Evolutionary conservation across 2,113 vertebrate genomes (phyloP).

Genomic region (Xiphophorus hellerii): DNA sequence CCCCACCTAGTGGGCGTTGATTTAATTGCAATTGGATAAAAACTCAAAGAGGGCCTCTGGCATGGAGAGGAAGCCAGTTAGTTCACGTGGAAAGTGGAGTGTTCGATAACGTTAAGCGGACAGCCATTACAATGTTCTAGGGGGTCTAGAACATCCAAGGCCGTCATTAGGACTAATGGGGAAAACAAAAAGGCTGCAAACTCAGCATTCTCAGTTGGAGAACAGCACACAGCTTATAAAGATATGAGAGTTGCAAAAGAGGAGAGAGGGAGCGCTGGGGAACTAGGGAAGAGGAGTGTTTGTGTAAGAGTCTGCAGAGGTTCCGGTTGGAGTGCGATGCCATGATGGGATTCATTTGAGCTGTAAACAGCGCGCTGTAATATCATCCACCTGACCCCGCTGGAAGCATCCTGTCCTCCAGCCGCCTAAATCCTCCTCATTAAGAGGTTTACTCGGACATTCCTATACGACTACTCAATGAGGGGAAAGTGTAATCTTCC

Average conservation of each 20-base stretch:
- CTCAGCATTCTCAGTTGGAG: conserved; percentile 33
- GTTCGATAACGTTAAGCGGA: conserved; percentile 22
- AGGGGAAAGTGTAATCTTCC: conserved; percentile 60
- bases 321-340: conserved; percentile 22
- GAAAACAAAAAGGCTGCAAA: conserved; percentile 37
- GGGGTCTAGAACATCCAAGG: conserved; percentile 15
- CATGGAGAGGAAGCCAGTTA: conserved; percentile 30
- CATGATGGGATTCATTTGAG: conserved; percentile 26
- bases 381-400: conserved; percentile 38
- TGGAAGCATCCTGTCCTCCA: conserved; percentile 25
- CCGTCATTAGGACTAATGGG: conserved; percentile 57
- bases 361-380: conserved; percentile 30
- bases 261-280: neutral
- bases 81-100: conserved; percentile 12
- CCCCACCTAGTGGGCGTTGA: conserved; percentile 66
- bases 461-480: conserved; percentile 46
- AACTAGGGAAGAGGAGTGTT: neutral
- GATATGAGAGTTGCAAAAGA: neutral
- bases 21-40: conserved; percentile 26
- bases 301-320: conserved; percentile 12
- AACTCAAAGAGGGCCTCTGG: neutral
- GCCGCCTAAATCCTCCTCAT: conserved; percentile 2
- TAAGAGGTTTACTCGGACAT: conserved; percentile 8
- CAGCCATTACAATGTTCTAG: conserved; percentile 25
- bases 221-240: neutral